Percentiles rank a stretch among this genome's conserved stretches.
Evolutionary conservation across 1,140 invertebrate species (phyloP).

Genomic region (Heterodera carotae): DNA sequence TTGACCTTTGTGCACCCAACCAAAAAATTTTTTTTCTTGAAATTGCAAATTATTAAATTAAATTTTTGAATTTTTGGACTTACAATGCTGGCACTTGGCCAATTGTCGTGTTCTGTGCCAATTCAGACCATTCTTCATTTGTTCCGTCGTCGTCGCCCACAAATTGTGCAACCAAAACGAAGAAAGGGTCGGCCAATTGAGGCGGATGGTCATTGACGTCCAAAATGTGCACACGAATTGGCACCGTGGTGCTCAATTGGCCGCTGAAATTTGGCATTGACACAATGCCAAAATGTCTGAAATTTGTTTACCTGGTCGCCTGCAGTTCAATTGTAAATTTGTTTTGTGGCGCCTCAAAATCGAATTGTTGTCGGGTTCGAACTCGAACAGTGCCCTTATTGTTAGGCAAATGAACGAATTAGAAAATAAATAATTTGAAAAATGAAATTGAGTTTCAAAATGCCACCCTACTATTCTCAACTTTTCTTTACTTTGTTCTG

Average conservation of each 20-base stretch:
- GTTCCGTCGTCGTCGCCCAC: constrained; percentile 36
- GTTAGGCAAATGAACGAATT: too few species aligned
- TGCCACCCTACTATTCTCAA: too few species aligned
- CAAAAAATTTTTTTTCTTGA: too few species aligned
- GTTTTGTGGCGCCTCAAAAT: constrained; percentile 61
- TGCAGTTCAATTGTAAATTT: constrained; percentile 59
- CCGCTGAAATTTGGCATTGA: constrained; percentile 56
- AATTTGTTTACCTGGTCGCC: constrained; percentile 45
- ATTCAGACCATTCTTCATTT: neutral
- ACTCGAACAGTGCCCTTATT: constrained; percentile 51
- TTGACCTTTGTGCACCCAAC: neutral
- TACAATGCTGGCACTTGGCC: constrained; percentile 62
- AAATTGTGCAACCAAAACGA: constrained; percentile 53
- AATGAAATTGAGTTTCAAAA: too few species aligned
- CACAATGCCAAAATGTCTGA: neutral
- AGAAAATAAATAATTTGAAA: too few species aligned
- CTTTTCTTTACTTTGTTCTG: neutral
- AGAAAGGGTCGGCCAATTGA: constrained; percentile 55
- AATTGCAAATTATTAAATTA: neutral
- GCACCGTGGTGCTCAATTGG: constrained; percentile 61
- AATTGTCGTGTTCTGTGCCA: constrained; percentile 31
- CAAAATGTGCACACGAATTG: constrained; percentile 55
- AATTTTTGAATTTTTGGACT: constrained; percentile 26
- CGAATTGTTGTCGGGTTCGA: constrained; percentile 56
- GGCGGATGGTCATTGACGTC: constrained; percentile 63